Evolutionary conservation across 2,888 invertebrate species (phyloP), one percentile per base, ranked within the genome.

Genomic region (Trissoscelio sp.): DNA sequence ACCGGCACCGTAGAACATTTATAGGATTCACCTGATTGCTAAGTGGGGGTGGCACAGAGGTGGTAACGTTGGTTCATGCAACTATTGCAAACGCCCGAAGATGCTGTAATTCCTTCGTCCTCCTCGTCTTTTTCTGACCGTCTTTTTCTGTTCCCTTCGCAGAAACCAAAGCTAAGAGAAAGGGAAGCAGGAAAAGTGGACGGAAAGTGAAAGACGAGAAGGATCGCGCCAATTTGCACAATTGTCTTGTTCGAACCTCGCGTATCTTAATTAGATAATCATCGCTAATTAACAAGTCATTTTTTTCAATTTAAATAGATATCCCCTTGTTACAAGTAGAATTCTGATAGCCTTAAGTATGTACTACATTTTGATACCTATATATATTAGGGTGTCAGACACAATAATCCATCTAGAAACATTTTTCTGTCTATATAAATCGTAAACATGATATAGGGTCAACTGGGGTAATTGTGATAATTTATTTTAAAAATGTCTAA

Each of bases 1-100:
- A 82, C 83, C 72, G 83, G 84, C 72, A 85, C 86, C 87, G 87
- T 87, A 86, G 87, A 88, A 89, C 91, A 91, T 91, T 91, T 91
- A 91, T 91, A 91, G 91, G 91, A 91, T 91, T 91, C 90, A 88
- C 86, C 87, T 85, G 87, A 88, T 89, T 84, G 82, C 66, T 74
- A 87, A 70, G 81, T 83, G 79, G 79, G 81, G 73, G 79, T 66
- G 74, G 53, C 58, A 70, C 58, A 74, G 83, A 69, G 79, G 81
- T 73, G 79, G 78, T 83, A 78, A 82, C 83, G 87, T 84, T 84
- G 88, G 88, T 90, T 89, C 89, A 88, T 86, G 85, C 82, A 87
- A 87, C 88, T 87, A 86, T 87, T 83, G 86, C 86, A 83, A 87
- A 81, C 87, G 85, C 80, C 79, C 83, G 79, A 85, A 84, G 88